Evolutionary conservation across 2,113 vertebrate species (phyloP), one percentile per base, ranked within the genome.

Genomic region (Vimba vimba): DNA sequence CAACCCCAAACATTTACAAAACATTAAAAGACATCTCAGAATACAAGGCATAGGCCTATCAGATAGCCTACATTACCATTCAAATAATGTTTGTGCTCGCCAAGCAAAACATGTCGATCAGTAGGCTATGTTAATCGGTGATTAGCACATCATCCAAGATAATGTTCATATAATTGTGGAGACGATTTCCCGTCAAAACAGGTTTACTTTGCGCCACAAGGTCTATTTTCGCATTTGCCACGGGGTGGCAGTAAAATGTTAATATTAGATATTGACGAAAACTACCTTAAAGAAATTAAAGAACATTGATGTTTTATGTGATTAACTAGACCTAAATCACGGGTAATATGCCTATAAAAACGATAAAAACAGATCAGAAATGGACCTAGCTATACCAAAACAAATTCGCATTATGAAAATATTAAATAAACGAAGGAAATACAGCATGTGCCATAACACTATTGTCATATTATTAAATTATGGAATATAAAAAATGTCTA

Each of bases 221-320:
- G 39, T 45, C 39, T 74, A 7, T 45, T 45, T 19, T 78, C 12
- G 2, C 8, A 9, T 73, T 52, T 77, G 33, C 83, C 78, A 45
- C 77, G 4, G 2, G 86, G 79, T 81, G 86, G 78, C 86, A 68
- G 77, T 75, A 76, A 45, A 43, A 47, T 9, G n/a, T 8, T 50
- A 50, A 1, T 0, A 12, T 47, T n/a, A 19, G 36, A 71, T 21
- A 39, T 11, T 5, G 19, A 39, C 11, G 2, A 5, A 73, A 12
- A 21, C 33, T 36, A 33, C 13, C 30, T 8, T 17, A 36, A 68
- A 3, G 30, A 7, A 71, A 36, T 21, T 13, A 45, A 73, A 45
- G 4, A 45, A 45, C 39, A 73, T 45, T 25, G 39, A 74, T 3
- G 43, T 73, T 13, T 43, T 21, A 36, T 36, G 10, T 45, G 11